Conservation (phyloP, 2,888 invertebrate species). For the Fragum whitleyi region DNA sequence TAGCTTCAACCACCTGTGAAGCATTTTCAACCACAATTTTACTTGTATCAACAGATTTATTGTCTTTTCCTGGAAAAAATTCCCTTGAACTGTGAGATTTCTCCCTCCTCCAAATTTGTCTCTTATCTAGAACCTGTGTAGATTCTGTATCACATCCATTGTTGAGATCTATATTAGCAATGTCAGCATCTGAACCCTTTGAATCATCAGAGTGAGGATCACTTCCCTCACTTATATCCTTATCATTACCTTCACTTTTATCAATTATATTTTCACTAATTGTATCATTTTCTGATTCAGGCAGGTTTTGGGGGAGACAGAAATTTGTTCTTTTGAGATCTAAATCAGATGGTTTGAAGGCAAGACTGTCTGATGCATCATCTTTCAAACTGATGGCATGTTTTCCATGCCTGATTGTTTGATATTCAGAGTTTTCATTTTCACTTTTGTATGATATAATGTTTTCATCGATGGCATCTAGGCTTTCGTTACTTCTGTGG, state of each 20-base stretch:
- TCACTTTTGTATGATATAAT: neutral
- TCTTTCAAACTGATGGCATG: neutral
- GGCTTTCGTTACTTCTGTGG: neutral
- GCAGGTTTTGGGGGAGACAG: no score
- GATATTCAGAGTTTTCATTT: neutral
- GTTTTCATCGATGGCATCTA: neutral
- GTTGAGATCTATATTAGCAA: neutral
- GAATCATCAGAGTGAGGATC: neutral
- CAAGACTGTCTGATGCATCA: neutral
- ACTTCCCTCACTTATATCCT: neutral
- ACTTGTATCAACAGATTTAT: neutral
- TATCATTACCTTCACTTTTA: neutral
- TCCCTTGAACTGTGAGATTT: slow-evolving; percentile 41
- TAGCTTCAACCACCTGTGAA: slow-evolving; percentile 36
- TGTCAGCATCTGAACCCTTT: neutral
- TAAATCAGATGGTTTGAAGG: no score
- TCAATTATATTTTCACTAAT: neutral
- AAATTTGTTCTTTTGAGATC: no score
- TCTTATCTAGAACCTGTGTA: neutral
- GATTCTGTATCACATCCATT: neutral
- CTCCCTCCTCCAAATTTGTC: slow-evolving; percentile 5
- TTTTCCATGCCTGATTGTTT: neutral
- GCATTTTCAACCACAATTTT: slow-evolving; percentile 24
- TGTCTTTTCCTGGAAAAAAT: slow-evolving; percentile 1
- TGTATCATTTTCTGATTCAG: neutral